Base-by-base conservation (phyloP, 2,113 vertebrate species). In the Menidia beryllina region DNA sequence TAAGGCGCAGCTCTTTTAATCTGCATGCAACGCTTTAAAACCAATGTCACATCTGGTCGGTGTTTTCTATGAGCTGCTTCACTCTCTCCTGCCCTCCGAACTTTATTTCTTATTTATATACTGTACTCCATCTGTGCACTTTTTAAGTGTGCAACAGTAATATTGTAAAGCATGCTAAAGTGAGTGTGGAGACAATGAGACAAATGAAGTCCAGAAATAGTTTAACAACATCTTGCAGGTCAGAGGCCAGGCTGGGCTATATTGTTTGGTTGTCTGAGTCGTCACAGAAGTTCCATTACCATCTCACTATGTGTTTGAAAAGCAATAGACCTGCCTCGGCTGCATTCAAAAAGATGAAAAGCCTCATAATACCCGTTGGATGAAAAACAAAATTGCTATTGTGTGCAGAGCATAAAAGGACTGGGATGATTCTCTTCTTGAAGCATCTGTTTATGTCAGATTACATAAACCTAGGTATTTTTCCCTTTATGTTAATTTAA, bases 391-490 rank as follows among this genome's bases (percentile, higher is more conserved):
- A 86, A 72, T 76, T 34, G 64, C 69, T 15, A 68, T 87, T 88
- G 79, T 90, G 71, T 39, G 45, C 13, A 2, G 34, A 8, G 19
- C 41, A 82, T 79, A 83, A 84, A 84, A 52, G 55, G 38, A 75
- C 9, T 11, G 1, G 25, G 53, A 55, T 0, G 24, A 26, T n/a
- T 2, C 21, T 34, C 25, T 51, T 39, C 27, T 70, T 67, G 58
- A 66, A 68, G 67, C 82, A 25, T 82, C 75, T 86, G 85, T 82
- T 86, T 77, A 36, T 81, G 86, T 78, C 71, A 50, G 84, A 90
- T 90, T 88, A 89, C 69, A 76, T 39, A 75, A 83, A 63, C 68
- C 65, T 85, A 70, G 24, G n/a, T 36, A 49, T 66, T 41, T 62
- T 23, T 21, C 19, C 13, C n/a, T 55, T 58, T 25, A 23, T 68